Base-by-base conservation (phyloP, 2,797 vertebrate species). In the Salarias fasciatus region DNA sequence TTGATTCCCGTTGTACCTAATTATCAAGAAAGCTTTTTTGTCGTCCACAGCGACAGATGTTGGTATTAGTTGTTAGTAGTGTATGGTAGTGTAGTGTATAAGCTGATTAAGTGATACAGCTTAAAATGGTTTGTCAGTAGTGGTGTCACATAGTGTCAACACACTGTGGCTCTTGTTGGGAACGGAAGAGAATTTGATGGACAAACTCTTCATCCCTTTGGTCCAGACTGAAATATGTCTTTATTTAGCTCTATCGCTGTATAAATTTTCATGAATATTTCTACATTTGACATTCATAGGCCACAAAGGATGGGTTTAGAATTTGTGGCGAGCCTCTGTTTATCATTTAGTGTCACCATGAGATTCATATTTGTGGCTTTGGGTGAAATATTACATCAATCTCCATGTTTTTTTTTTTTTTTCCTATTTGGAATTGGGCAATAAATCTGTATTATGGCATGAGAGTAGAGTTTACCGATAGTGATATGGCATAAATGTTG, bases 1-100 rank as follows among this genome's bases (percentile, higher is more conserved):
- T 72, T 77, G 80, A 89, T 89, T 87, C 79, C 69, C 6, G 2
- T 80, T 82, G 65, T 75, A 89, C 66, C 86, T 89, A 86, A 92
- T 89, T 83, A 84, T 64, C 55, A 87, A 77, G 86, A 87, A 69
- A 79, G 79, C 70, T 87, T 84, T n/a, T 77, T 72, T 75, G 71
- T 77, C 51, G 31, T 77, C 66, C 76, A 83, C 60, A 71, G 77
- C 51, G 45, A 74, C 43, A 83, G 63, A 84, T 85, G 50, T 63
- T 88, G 52, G 52, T 77, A 62, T 81, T 83, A 86, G 42, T 52
- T 74, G 58, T 77, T 78, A 45, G 11, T 42, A 44, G 74, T n/a
- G n/a, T n/a, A n/a, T n/a, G n/a, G n/a, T n/a, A n/a, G n/a, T n/a
- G n/a, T n/a, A n/a, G n/a, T n/a, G n/a, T 77, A 54, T 54, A 58